Percentiles rank a stretch among this genome's conserved stretches.
Conservation (phyloP, 2,797 vertebrate genomes). For the Poecile montanus region DNA sequence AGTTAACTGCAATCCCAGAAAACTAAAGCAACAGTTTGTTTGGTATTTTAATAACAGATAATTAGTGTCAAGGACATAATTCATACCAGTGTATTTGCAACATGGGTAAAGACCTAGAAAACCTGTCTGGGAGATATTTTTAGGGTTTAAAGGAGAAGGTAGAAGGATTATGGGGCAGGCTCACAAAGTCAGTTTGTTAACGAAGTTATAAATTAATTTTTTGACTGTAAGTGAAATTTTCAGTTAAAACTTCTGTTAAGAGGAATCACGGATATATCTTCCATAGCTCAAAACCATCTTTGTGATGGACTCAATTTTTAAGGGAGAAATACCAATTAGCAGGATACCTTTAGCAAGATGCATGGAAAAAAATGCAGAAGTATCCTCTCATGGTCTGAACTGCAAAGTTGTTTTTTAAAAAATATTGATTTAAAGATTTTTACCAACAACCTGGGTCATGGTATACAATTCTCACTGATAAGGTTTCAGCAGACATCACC, state of each 20-base stretch:
- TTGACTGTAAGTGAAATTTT: background rate
- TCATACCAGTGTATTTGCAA: background rate
- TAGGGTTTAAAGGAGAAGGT: background rate
- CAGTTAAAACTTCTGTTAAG: background rate
- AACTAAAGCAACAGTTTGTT: background rate
- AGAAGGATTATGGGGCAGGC: background rate
- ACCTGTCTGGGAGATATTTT: background rate
- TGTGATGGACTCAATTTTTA: background rate
- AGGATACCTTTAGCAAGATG: background rate
- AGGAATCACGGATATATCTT: background rate
- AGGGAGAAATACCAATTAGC: background rate
- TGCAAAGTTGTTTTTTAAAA: background rate
- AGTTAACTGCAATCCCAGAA: background rate
- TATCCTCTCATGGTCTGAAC: background rate
- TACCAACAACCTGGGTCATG: background rate
- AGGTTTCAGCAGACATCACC: conserved; percentile 47
- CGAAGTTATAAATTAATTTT: background rate
- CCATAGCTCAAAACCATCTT: background rate
- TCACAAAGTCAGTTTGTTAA: background rate
- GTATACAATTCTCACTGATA: conserved; percentile 45
- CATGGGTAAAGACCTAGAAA: background rate
- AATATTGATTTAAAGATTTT: conserved; percentile 14
- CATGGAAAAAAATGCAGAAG: background rate
- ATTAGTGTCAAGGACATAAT: background rate
- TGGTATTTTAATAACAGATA: background rate